Evolutionary conservation across 2,797 vertebrate genomes (phyloP).

Genomic region (Carcharodon carcharias): DNA sequence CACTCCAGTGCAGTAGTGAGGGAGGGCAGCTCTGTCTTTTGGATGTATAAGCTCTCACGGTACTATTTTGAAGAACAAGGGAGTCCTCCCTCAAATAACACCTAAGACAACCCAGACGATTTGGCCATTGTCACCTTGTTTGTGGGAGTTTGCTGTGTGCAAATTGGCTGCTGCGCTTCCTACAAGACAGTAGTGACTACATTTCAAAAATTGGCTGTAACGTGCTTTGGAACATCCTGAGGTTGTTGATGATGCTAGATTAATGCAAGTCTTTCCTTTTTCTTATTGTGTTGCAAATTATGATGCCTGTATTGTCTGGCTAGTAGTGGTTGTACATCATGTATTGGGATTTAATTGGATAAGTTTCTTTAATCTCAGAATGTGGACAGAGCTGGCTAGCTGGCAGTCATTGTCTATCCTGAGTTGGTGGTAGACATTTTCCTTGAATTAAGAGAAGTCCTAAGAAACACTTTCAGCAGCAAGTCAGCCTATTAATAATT

Average conservation of each 20-base stretch:
- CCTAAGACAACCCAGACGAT: background rate
- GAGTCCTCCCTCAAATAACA: background rate
- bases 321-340: background rate
- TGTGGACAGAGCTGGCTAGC: background rate
- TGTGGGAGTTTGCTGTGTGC: background rate
- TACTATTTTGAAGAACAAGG: background rate
- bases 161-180: too few species aligned
- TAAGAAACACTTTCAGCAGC: background rate
- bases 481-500: background rate
- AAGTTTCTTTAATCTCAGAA: background rate
- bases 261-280: background rate
- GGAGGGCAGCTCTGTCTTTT: background rate
- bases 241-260: background rate
- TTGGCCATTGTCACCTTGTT: background rate
- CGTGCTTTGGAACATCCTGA: background rate
- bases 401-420: background rate
- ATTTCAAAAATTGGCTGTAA: background rate
- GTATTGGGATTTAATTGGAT: background rate
- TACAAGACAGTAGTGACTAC: background rate
- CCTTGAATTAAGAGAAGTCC: background rate
- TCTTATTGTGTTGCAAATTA: background rate
- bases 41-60: background rate
- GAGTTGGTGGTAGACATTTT: background rate
- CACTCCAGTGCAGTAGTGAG: background rate
- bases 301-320: background rate